These are phyloP conservation scores for Stegostoma tigrinum DNA, from an alignment of 2,113 vertebrate genomes.

Conservation along the genomic window DNA sequence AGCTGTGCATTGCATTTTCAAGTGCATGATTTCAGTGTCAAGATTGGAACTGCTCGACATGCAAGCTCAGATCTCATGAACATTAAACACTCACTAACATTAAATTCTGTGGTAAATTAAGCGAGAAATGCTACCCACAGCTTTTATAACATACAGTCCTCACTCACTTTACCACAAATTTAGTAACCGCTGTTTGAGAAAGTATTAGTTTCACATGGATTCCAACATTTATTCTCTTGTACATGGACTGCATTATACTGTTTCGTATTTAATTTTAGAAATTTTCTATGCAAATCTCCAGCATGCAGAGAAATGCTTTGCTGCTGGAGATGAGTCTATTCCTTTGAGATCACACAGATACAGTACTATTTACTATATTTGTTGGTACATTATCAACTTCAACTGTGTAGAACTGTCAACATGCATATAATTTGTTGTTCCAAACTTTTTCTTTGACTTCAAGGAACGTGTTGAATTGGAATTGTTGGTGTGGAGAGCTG, in stretches of 20 bases:
- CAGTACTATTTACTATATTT: neutral
- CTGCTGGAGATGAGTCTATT: neutral
- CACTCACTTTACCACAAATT: neutral
- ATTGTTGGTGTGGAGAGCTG: neutral
- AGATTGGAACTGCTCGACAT: neutral
- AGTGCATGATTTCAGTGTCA: neutral
- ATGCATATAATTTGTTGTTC: neutral
- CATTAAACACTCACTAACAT: neutral
- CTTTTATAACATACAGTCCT: neutral
- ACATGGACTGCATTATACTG: neutral
- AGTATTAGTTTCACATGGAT: neutral
- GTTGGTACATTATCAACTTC: neutral
- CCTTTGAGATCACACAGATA: neutral
- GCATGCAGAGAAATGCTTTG: neutral
- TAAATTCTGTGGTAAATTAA: neutral
- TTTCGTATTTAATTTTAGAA: neutral
- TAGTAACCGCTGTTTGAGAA: neutral
- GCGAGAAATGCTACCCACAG: neutral
- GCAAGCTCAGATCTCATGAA: neutral
- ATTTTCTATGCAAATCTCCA: neutral
- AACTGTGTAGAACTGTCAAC: neutral
- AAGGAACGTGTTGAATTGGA: neutral
- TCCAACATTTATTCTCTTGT: neutral
- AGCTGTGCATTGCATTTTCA: slow-evolving; percentile 3
- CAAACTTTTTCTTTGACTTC: neutral